Evolutionary conservation across 2,797 vertebrate genomes (phyloP).

Genomic region (Phaenicophaeus curvirostris): DNA sequence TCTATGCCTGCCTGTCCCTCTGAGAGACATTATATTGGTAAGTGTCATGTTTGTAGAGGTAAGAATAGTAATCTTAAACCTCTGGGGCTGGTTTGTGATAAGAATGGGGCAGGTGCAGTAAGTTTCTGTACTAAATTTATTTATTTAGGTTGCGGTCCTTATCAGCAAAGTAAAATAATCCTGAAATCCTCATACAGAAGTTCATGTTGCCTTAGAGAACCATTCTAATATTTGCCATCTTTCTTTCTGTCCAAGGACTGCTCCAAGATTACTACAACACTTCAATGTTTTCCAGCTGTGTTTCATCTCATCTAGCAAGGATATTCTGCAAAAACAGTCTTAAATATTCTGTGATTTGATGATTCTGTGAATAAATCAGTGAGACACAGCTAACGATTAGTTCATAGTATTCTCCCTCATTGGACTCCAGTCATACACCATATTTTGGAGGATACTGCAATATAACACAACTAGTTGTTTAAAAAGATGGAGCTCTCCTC

Average conservation of each 20-base stretch:
- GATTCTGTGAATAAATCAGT: background rate
- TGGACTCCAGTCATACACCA: background rate
- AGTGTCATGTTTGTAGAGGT: background rate
- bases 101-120: background rate
- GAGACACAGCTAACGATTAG: background rate
- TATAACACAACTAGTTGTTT: background rate
- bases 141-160: background rate
- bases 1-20: background rate
- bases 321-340: background rate
- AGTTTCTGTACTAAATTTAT: background rate
- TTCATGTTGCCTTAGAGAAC: background rate
- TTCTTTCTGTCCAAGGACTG: background rate
- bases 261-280: background rate
- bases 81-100: background rate
- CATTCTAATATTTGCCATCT: background rate
- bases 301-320: background rate
- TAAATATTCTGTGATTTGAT: background rate
- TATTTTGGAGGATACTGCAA: background rate
- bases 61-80: background rate
- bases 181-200: background rate
- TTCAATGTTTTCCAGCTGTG: background rate
- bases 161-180: background rate
- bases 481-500: background rate
- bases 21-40: background rate
- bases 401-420: background rate